These are phyloP conservation scores for Listrodromus nycthemerus DNA, from an alignment of 2,888 invertebrate species.

Conservation along the genomic window DNA sequence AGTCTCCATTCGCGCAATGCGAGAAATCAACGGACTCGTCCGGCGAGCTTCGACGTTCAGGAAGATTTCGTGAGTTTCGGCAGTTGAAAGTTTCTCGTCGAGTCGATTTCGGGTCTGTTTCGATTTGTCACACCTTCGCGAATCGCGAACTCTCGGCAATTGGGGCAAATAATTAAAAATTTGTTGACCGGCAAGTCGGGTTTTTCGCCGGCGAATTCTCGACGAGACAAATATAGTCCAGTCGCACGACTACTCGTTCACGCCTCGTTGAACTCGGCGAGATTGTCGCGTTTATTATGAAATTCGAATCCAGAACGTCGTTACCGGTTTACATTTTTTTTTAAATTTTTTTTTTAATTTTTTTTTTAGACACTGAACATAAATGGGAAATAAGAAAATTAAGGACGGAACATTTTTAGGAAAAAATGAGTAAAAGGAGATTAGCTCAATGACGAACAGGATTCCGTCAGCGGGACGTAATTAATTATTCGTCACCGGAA, in stretches of 20 bases:
- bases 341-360: neutral
- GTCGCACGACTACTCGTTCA: neutral
- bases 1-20: neutral
- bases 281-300: constrained; percentile 4
- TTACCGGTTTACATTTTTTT: neutral
- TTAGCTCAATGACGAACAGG: constrained; percentile 28
- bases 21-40: neutral
- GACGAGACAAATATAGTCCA: constrained; percentile 30
- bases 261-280: constrained; percentile 18
- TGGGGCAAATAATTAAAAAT: neutral
- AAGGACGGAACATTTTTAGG: neutral
- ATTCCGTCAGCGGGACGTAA: constrained; percentile 13
- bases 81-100: constrained; percentile 13
- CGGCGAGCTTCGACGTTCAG: neutral
- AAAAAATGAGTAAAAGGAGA: constrained; percentile 29
- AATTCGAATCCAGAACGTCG: neutral
- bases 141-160: neutral
- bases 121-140: constrained; percentile 45
- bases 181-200: constrained; percentile 42
- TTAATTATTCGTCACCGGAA: neutral
- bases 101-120: neutral
- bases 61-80: constrained; percentile 20
- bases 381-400: neutral
- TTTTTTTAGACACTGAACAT: neutral
- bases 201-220: constrained; percentile 47